Percentiles rank a stretch among this genome's conserved stretches.
Conservation (phyloP, 2,113 vertebrate species). For the Paramormyrops kingsleyae region DNA sequence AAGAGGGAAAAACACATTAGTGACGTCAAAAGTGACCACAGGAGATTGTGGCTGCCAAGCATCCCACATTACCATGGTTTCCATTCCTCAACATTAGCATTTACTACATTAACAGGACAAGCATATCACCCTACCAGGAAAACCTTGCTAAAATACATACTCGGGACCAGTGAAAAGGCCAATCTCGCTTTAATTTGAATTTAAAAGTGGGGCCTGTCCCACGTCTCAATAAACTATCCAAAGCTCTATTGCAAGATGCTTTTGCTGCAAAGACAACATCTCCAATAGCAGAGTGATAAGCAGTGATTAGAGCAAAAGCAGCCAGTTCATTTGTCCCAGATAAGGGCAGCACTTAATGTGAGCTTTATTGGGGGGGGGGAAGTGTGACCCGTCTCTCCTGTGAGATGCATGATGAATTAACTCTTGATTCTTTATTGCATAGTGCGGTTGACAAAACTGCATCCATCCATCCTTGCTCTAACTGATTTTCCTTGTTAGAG, state of each 20-base stretch:
- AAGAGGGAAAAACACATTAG: background rate
- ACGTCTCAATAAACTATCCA: background rate
- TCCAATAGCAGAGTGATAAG: background rate
- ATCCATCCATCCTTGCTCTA: background rate
- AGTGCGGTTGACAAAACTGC: background rate
- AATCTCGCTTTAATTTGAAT: background rate
- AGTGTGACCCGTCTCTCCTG: background rate
- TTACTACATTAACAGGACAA: conserved; percentile 14
- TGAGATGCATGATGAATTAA: background rate
- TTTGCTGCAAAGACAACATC: background rate
- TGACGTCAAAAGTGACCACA: background rate
- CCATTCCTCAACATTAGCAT: background rate
- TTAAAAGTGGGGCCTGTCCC: too few relatives aligned
- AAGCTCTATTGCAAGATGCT: background rate
- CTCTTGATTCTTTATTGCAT: background rate
- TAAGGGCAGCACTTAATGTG: background rate
- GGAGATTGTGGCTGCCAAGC: background rate
- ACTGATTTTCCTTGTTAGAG: background rate
- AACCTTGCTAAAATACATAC: background rate
- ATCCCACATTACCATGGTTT: background rate
- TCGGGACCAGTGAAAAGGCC: background rate
- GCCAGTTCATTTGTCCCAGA: background rate
- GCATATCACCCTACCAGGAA: background rate
- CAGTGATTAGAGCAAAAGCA: background rate
- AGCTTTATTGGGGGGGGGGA: background rate